Conservation (phyloP, 2,888 invertebrate genomes). For the Microdon myrmicae region DNA sequence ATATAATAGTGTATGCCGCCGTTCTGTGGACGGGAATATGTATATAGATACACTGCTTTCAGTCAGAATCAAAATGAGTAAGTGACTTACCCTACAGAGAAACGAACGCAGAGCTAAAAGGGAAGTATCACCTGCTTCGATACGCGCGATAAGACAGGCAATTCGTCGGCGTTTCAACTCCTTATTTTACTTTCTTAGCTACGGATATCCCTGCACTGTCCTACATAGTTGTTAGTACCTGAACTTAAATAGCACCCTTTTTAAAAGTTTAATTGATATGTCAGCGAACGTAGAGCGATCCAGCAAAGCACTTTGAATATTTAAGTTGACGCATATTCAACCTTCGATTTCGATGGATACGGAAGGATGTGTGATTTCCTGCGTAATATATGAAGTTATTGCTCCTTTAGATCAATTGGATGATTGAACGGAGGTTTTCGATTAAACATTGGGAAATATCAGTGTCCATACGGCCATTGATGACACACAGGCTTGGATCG, state of each 20-base stretch:
- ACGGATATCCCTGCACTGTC: slow-evolving; percentile 8
- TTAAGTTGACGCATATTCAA: too few species aligned
- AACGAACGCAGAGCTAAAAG: slow-evolving; percentile 14
- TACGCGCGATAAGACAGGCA: slow-evolving; percentile 36
- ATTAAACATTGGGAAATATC: too few species aligned
- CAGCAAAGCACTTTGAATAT: too few species aligned
- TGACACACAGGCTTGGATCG: too few species aligned
- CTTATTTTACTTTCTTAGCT: not conserved
- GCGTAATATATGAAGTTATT: too few species aligned
- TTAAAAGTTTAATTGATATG: slow-evolving; percentile 37
- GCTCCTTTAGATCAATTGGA: too few species aligned
- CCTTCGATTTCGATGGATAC: too few species aligned
- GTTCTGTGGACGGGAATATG: slow-evolving; percentile 1
- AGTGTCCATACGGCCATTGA: too few species aligned
- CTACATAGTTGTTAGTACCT: slow-evolving; percentile 14
- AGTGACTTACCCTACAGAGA: slow-evolving; percentile 34
- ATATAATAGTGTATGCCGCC: slow-evolving; percentile 33
- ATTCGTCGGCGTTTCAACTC: slow-evolving; percentile 9
- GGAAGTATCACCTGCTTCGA: slow-evolving; percentile 48
- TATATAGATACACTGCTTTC: slow-evolving; percentile 2
- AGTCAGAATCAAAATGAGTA: slow-evolving; percentile 27
- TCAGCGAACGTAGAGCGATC: slow-evolving; percentile 28
- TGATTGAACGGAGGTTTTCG: too few species aligned
- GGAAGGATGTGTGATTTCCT: too few species aligned
- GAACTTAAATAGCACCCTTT: slow-evolving; percentile 21